These are phyloP conservation scores for Pachymerium ferrugineum DNA, from an alignment of 2,888 invertebrate genomes.

Conservation along the genomic window DNA sequence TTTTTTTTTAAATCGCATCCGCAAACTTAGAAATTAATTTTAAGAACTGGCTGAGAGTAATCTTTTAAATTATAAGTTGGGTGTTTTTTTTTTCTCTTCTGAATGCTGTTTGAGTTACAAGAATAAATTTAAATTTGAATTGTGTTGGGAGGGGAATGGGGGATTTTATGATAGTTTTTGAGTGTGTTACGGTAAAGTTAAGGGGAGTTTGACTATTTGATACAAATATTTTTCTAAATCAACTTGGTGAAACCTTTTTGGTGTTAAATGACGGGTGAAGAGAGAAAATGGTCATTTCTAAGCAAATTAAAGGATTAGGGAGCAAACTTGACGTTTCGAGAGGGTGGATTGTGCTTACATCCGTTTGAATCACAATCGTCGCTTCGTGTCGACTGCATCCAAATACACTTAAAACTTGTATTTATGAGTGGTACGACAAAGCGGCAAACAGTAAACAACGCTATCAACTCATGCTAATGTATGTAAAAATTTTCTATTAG, in stretches of 20 bases:
- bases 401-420: not conserved
- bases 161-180: too few species aligned
- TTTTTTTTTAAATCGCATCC: not conserved
- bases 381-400: not conserved
- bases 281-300: conserved; percentile 1
- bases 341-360: not conserved
- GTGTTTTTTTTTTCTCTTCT: too few species aligned
- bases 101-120: too few species aligned
- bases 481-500: too few species aligned
- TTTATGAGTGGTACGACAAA: not conserved
- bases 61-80: too few species aligned
- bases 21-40: too few species aligned
- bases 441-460: not conserved
- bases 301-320: not conserved
- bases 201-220: too few species aligned
- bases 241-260: not conserved
- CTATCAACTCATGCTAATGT: not conserved
- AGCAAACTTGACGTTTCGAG: not conserved
- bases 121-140: too few species aligned
- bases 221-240: not conserved
- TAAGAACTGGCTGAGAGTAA: too few species aligned
- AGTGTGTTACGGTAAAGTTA: too few species aligned
- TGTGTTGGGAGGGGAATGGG: too few species aligned
- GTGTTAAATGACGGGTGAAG: conserved; percentile 11
- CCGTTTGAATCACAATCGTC: not conserved